phyloP scores from a whole-genome alignment of 2,888 invertebrate species.

The Eilema caniola region DNA sequence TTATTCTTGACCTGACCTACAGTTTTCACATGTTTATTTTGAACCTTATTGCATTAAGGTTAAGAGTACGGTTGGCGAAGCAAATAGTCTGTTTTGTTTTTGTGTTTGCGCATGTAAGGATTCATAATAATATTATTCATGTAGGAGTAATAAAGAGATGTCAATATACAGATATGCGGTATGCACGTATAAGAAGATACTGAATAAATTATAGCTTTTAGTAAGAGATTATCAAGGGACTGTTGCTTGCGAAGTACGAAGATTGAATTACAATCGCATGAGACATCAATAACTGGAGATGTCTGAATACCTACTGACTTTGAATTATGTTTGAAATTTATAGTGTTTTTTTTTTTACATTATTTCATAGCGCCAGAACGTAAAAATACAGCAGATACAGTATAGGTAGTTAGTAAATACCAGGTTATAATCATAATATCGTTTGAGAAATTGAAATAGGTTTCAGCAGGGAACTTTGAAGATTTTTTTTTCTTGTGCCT shows the following conservation, averaged over 20 bases:
- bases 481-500: too few species aligned
- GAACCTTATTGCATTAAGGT: constrained; percentile 51
- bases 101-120: constrained; percentile 62
- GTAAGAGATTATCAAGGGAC: constrained; percentile 52
- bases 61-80: constrained; percentile 56
- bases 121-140: constrained; percentile 78
- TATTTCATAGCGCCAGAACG: too few species aligned
- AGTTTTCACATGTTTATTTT: constrained; percentile 49
- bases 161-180: constrained; percentile 63
- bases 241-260: constrained; percentile 44
- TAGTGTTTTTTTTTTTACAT: too few species aligned
- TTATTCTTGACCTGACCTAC: constrained; percentile 62
- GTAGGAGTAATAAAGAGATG: constrained; percentile 70
- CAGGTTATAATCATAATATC: too few species aligned
- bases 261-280: constrained; percentile 54
- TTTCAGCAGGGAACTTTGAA: too few species aligned
- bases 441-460: too few species aligned
- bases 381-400: too few species aligned
- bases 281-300: constrained; percentile 42
- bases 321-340: constrained; percentile 40
- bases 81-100: constrained; percentile 61
- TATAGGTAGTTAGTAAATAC: too few species aligned
- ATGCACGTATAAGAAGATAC: constrained; percentile 49
- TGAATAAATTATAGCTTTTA: constrained; percentile 55
- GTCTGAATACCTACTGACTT: constrained; percentile 39